phyloP scores from a whole-genome alignment of 2,888 invertebrate species.

The Epistrophe eligans region DNA sequence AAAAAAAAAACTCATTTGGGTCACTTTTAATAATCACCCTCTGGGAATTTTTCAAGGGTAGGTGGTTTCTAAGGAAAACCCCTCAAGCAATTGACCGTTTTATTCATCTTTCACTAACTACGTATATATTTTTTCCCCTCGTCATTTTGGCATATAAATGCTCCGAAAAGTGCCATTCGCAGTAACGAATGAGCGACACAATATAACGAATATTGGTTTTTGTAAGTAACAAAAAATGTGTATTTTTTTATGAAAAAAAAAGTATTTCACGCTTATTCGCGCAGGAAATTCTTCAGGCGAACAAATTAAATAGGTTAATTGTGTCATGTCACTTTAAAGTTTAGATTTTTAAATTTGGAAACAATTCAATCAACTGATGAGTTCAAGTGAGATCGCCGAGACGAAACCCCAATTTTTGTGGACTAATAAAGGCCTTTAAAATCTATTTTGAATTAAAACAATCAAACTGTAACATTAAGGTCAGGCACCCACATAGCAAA shows the following conservation, averaged over 20 bases:
- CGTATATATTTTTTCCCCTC: not conserved
- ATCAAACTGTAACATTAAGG: too few species aligned
- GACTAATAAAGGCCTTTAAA: too few species aligned
- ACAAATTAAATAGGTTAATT: not conserved
- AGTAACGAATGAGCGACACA: constrained; percentile 12
- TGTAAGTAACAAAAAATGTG: not conserved
- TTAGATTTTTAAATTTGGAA: too few species aligned
- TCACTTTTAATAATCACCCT: constrained; percentile 20
- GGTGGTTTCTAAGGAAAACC: constrained; percentile 1
- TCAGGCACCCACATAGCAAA: too few species aligned
- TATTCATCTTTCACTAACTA: not conserved
- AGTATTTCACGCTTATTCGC: not conserved
- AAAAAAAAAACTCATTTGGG: not conserved
- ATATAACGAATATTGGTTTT: not conserved
- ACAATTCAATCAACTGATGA: too few species aligned
- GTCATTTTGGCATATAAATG: not conserved
- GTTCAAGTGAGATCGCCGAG: too few species aligned
- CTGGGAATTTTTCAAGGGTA: not conserved
- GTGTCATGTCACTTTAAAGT: too few species aligned
- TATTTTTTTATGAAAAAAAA: not conserved
- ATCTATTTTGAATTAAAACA: too few species aligned
- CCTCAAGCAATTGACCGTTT: constrained; percentile 16
- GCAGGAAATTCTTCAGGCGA: not conserved
- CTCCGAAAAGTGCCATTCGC: constrained; percentile 14
- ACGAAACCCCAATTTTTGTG: too few species aligned